Percentiles rank a stretch among this genome's conserved stretches.
Evolutionary conservation across 2,888 invertebrate genomes (phyloP).

Genomic region (Pterostichus niger): DNA sequence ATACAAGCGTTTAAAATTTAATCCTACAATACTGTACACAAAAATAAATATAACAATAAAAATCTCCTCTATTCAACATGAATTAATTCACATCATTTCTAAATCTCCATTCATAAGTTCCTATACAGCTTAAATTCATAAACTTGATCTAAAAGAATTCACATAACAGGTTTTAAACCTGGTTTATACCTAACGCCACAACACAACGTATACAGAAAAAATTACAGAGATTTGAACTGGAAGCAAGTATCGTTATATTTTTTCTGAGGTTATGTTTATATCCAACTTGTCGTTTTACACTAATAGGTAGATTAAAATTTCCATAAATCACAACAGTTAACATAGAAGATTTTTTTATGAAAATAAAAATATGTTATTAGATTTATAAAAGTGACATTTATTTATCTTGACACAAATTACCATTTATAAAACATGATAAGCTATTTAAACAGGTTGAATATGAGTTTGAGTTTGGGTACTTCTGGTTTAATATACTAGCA

Average conservation of each 20-base stretch:
- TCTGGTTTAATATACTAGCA: no score
- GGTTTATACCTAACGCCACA: background rate
- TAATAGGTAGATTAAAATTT: conserved; percentile 37
- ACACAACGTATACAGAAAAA: background rate
- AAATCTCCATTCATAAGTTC: conserved; percentile 39
- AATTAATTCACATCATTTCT: conserved; percentile 43
- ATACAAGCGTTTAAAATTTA: conserved; percentile 25
- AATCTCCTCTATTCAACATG: conserved; percentile 10
- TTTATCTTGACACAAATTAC: no score
- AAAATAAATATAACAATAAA: conserved; percentile 7
- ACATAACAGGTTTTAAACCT: conserved; percentile 32
- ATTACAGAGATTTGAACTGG: conserved; percentile 3
- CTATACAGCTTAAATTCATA: conserved; percentile 42
- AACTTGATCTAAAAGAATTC: conserved; percentile 51
- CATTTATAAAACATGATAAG: no score
- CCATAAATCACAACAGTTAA: conserved; percentile 8
- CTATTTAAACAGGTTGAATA: no score
- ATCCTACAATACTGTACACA: conserved; percentile 21
- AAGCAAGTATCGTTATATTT: conserved; percentile 34
- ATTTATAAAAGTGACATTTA: no score
- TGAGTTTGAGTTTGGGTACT: no score
- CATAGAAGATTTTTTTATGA: background rate
- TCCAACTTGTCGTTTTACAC: conserved; percentile 8
- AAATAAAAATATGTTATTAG: background rate
- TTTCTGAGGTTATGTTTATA: conserved; percentile 29